These are phyloP conservation scores for Diaphora mendica DNA, from an alignment of 2,888 invertebrate genomes.

Conservation along the genomic window DNA sequence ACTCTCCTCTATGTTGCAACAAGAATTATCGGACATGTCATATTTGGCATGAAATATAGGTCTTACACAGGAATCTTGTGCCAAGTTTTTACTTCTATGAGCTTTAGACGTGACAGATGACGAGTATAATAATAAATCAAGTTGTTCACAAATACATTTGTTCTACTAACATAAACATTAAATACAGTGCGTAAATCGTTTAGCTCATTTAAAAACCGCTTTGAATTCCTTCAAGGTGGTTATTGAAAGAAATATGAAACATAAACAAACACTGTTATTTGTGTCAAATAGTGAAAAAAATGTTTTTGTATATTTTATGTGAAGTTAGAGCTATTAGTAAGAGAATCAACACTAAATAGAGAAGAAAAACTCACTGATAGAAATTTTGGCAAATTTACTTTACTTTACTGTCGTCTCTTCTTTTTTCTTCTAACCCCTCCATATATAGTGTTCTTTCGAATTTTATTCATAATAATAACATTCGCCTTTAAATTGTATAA, in stretches of 20 bases:
- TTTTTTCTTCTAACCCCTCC: too few species aligned
- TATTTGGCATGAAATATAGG: conserved; percentile 2
- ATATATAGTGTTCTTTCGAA: too few species aligned
- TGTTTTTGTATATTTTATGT: background rate
- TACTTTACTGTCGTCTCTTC: too few species aligned
- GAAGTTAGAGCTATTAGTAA: too few species aligned
- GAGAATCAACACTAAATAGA: too few species aligned
- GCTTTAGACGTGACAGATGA: background rate
- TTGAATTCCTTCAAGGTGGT: background rate
- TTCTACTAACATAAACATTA: background rate
- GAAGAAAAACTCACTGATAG: too few species aligned
- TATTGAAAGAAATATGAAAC: background rate
- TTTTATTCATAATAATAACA: too few species aligned
- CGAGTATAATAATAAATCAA: background rate
- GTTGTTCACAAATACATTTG: background rate
- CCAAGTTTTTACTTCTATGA: background rate
- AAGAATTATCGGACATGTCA: background rate
- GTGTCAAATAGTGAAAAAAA: background rate
- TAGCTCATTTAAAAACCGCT: background rate
- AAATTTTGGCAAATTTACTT: too few species aligned
- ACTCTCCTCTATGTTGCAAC: background rate
- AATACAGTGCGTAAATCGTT: background rate
- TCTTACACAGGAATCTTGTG: background rate
- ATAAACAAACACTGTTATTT: background rate
- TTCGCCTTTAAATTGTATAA: too few species aligned